Evolutionary conservation across 2,113 vertebrate species (phyloP).

Genomic region (Embiotoca jacksoni): DNA sequence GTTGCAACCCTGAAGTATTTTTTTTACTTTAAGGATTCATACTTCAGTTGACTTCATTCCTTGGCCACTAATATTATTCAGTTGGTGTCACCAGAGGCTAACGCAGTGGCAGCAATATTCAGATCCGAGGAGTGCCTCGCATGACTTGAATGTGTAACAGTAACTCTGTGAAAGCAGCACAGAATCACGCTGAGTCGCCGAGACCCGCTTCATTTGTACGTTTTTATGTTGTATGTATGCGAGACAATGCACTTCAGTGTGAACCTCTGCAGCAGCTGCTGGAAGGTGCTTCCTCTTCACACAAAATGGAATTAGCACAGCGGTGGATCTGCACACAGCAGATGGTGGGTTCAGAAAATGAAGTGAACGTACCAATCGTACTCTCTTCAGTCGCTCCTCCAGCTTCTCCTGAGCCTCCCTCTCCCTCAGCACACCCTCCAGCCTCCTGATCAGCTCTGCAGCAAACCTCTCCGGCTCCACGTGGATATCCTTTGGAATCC

Average conservation of each 20-base stretch:
- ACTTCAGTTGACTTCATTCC: background rate
- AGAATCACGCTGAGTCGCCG: background rate
- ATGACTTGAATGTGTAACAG: background rate
- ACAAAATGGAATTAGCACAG: background rate
- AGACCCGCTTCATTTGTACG: too few species aligned
- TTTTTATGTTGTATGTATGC: background rate
- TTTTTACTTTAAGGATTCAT: background rate
- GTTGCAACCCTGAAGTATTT: background rate
- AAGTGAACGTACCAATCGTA: constrained; percentile 85
- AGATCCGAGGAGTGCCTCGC: background rate
- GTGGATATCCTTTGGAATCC: constrained; percentile 94
- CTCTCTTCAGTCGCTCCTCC: constrained; percentile 91
- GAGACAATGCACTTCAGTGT: background rate
- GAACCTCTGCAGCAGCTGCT: background rate
- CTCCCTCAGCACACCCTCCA: constrained; percentile 91
- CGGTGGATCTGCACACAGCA: background rate
- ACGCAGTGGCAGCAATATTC: background rate
- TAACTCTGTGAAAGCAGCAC: constrained; percentile 3
- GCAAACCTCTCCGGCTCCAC: constrained; percentile 95
- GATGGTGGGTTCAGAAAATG: background rate
- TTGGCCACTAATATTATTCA: constrained; percentile 3
- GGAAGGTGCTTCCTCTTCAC: constrained; percentile 1
- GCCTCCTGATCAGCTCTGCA: constrained; percentile 91
- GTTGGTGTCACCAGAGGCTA: background rate
- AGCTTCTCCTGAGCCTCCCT: constrained; percentile 91